Percentiles rank a stretch among this genome's conserved stretches.
These are phyloP conservation scores for Anastatus disparis DNA, from an alignment of 1,140 invertebrate species.

Conservation along the genomic window DNA sequence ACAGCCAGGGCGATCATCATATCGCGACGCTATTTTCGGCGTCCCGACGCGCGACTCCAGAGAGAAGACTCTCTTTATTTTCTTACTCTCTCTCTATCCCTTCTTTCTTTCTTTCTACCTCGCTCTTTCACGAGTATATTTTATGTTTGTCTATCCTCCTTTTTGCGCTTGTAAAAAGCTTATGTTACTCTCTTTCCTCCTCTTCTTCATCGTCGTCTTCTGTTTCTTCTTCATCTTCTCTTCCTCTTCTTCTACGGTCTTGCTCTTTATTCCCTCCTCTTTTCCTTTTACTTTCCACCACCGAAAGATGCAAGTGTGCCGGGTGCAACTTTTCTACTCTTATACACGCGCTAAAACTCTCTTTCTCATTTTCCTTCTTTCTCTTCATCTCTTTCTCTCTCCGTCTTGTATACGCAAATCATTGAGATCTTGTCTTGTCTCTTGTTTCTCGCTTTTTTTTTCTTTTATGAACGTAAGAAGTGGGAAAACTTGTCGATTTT, in stretches of 20 bases:
- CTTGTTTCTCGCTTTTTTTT: too few species aligned
- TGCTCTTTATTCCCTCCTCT: slow-evolving; percentile 55
- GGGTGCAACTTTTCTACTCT: slow-evolving; percentile 64
- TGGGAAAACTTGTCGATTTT: too few species aligned
- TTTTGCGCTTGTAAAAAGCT: neutral
- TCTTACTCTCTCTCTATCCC: slow-evolving; percentile 44
- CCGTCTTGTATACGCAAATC: too few species aligned
- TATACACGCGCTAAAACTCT: too few species aligned
- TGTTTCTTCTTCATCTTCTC: slow-evolving; percentile 42
- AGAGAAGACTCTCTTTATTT: too few species aligned
- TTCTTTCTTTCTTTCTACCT: slow-evolving; percentile 3
- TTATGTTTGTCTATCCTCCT: too few species aligned
- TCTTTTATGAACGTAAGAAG: too few species aligned
- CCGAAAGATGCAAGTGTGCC: slow-evolving; percentile 60
- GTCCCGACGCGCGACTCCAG: slow-evolving; percentile 64
- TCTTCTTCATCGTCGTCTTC: slow-evolving; percentile 49
- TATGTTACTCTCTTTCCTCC: slow-evolving; percentile 9
- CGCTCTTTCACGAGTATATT: too few species aligned
- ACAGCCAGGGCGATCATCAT: slow-evolving; percentile 63
- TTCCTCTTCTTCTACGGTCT: slow-evolving; percentile 56
- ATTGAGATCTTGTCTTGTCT: too few species aligned
- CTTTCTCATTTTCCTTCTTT: too few species aligned
- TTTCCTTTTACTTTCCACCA: slow-evolving; percentile 53
- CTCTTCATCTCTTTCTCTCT: too few species aligned
- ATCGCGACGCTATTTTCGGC: slow-evolving; percentile 67